Base-by-base conservation (phyloP, 2,888 invertebrate species). In the Prosapia bicincta region DNA sequence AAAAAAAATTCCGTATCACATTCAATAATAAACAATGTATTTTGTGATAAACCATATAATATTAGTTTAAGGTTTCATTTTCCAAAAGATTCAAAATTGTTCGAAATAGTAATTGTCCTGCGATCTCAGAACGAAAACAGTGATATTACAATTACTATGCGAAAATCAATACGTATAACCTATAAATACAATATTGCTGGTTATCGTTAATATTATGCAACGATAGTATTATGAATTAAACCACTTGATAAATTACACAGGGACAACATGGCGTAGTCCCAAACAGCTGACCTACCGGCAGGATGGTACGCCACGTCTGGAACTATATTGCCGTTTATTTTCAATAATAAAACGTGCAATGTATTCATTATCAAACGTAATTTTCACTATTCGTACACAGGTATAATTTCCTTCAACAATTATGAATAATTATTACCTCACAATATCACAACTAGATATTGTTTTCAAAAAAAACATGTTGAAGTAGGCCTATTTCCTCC, bases 251-350 rank as follows among this genome's bases (percentile, higher is more conserved):
- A 54, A 54, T 54, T 54, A 10, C 66, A 23, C 24, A 72, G 66
- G 66, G 72, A 72, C 72, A 72, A 72, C 72, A 72, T 72, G 72
- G 72, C 72, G 72, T 30, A 66, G 30, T 66, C 65, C 72, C 72
- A n/a, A 72, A 72, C 72, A 72, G 72, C 72, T 72, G 72, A 72
- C 72, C 72, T 72, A 72, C 72, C 72, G 72, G 72, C 72, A 32
- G 72, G 72, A 72, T 20, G 28, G 66, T 66, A 72, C 65, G 72
- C 72, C 72, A 72, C 72, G 72, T 72, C 72, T 72, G 30, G 66
- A 28, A 70, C 23, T 9, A 69, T 26, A 38, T 70, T 70, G 38
- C 65, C 66, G 66, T 30, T 32, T 66, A 32, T 30, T 66, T 72
- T 72, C 66, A 72, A 72, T 72, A 66, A 72, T 30, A 15, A 72